A percentile compares a stretch with the other conserved stretches of the same genome.
These are phyloP conservation scores for Smutsia temminckii DNA, from an alignment of 2,797 vertebrate genomes.

Conservation along the genomic window DNA sequence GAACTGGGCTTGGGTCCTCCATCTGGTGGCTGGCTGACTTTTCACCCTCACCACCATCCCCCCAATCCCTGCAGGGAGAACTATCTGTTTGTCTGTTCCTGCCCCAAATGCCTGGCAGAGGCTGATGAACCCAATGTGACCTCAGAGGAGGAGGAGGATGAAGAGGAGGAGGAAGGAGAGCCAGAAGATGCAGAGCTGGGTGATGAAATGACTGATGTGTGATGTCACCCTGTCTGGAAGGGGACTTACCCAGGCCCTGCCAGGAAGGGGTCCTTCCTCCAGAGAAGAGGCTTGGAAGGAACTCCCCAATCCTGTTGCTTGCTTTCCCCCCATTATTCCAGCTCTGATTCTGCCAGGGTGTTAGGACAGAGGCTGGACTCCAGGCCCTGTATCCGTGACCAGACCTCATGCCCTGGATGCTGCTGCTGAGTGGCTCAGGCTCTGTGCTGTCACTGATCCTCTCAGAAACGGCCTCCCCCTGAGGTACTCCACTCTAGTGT, in stretches of 20 bases:
- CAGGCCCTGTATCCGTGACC: neutral
- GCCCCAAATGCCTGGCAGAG: conserved; percentile 95
- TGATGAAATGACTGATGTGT: conserved; percentile 99
- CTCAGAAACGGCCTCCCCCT: conserved; percentile 7
- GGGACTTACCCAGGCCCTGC: conserved; percentile 2
- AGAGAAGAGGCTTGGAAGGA: conserved; percentile 54
- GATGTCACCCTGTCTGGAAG: conserved; percentile 75
- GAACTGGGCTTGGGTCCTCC: neutral
- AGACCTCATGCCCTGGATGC: conserved; percentile 50
- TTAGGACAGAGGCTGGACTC: conserved; percentile 46
- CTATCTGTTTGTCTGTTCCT: conserved; percentile 97
- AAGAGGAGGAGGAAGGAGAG: conserved; percentile 88
- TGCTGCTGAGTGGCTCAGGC: conserved; percentile 63
- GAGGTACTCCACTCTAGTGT: neutral
- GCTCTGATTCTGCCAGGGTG: conserved; percentile 21
- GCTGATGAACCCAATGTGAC: conserved; percentile 93
- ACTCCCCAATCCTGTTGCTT: conserved; percentile 12
- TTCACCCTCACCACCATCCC: neutral
- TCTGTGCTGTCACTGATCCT: neutral
- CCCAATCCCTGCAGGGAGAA: conserved; percentile 90
- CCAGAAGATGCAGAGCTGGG: conserved; percentile 92
- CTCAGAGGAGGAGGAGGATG: conserved; percentile 96
- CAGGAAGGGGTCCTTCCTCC: neutral
- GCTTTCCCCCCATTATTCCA: conserved; percentile 25
- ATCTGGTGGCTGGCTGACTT: neutral